A percentile compares a stretch with the other conserved stretches of the same genome.
Evolutionary conservation across 2,888 invertebrate genomes (phyloP).

Genomic region (Epistrophella euchroma): DNA sequence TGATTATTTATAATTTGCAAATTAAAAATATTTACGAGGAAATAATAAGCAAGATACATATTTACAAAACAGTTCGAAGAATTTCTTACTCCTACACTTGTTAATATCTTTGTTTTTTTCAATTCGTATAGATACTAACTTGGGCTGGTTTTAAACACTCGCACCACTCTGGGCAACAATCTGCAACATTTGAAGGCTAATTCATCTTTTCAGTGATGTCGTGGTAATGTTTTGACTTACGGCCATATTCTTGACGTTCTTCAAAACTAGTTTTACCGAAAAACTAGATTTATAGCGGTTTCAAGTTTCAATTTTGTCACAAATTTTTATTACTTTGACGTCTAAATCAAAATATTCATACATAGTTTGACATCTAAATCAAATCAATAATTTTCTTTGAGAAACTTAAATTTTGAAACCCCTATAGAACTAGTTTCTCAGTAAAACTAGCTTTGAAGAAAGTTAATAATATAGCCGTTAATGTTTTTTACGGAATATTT

Average conservation of each 20-base stretch:
- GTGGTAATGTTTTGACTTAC: background rate
- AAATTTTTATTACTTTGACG: too few species aligned
- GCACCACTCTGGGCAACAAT: conserved; percentile 31
- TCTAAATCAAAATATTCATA: too few species aligned
- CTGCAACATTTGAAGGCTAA: conserved; percentile 45
- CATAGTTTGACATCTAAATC: too few species aligned
- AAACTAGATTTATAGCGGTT: too few species aligned
- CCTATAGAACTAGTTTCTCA: too few species aligned
- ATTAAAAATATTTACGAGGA: conserved; percentile 64
- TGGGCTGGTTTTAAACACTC: conserved; percentile 3
- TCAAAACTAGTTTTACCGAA: too few species aligned
- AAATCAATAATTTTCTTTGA: too few species aligned
- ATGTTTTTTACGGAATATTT: conserved; percentile 16
- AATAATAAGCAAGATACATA: conserved; percentile 53
- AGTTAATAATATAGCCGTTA: too few species aligned
- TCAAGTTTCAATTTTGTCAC: too few species aligned
- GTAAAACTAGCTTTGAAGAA: too few species aligned
- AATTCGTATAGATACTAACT: background rate
- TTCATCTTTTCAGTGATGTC: conserved; percentile 18
- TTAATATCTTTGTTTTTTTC: background rate
- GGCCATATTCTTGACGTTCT: too few species aligned
- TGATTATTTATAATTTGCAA: conserved; percentile 60
- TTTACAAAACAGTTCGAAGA: conserved; percentile 29
- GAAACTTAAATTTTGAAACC: too few species aligned
- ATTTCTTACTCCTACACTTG: background rate